These are phyloP conservation scores for Nyctibius grandis DNA, from an alignment of 2,797 vertebrate species.

Conservation along the genomic window DNA sequence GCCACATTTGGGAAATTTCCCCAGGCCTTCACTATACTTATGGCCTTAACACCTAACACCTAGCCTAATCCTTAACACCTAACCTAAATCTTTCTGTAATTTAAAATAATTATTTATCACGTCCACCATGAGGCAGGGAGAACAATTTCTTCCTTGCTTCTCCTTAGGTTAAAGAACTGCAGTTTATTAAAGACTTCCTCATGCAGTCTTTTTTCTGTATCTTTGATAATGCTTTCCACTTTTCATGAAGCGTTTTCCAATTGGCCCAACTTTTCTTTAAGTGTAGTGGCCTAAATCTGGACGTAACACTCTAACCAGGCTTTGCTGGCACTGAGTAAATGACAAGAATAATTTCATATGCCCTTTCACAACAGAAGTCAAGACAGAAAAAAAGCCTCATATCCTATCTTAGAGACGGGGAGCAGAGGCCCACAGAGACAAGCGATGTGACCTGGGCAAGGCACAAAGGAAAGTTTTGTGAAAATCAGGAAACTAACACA, in stretches of 20 bases:
- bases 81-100: not conserved
- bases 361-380: not conserved
- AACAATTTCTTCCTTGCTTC: not conserved
- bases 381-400: not conserved
- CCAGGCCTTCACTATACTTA: not conserved
- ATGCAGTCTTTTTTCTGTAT: not conserved
- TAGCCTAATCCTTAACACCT: not conserved
- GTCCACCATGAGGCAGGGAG: accelerated
- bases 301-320: not conserved
- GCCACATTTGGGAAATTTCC: not conserved
- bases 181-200: not conserved
- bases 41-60: accelerated
- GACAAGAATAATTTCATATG: not conserved
- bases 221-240: not conserved
- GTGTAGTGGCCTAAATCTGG: not conserved
- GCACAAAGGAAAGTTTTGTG: not conserved
- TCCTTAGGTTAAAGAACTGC: not conserved
- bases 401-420: not conserved
- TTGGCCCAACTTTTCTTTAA: not conserved
- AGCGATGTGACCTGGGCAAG: not conserved
- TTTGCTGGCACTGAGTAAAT: not conserved
- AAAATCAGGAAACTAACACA: not conserved
- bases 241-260: not conserved
- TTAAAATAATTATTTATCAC: not conserved
- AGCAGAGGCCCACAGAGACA: not conserved